These are phyloP conservation scores for Lymantria dispar DNA, from an alignment of 2,888 invertebrate species.

Conservation along the genomic window DNA sequence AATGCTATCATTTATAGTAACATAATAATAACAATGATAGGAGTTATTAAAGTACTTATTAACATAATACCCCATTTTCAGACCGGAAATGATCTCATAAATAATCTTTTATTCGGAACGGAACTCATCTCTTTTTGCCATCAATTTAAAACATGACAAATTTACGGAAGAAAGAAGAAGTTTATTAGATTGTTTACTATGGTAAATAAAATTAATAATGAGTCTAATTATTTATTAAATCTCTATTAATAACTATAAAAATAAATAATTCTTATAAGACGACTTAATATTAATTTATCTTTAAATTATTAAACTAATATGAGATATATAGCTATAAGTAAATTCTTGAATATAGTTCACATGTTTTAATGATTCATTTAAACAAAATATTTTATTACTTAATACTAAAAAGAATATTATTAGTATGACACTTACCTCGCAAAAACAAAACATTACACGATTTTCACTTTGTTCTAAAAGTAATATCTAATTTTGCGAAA, in stretches of 20 bases:
- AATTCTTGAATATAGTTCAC: neutral
- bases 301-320: too few species aligned
- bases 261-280: too few species aligned
- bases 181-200: neutral
- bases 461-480: conserved; percentile 31
- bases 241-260: too few species aligned
- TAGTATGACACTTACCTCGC: conserved; percentile 37
- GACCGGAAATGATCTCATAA: neutral
- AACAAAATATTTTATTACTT: conserved; percentile 1
- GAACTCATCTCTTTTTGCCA: neutral
- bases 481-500: conserved; percentile 14
- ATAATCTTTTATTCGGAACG: neutral
- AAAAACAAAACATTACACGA: conserved; percentile 40
- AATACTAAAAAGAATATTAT: conserved; percentile 12
- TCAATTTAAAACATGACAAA: neutral
- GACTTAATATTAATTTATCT: too few species aligned
- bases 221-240: too few species aligned
- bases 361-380: neutral
- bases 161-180: neutral
- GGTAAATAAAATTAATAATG: neutral
- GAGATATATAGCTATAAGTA: too few species aligned
- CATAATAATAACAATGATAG: neutral
- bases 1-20: neutral
- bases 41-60: neutral
- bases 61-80: neutral